These are phyloP conservation scores for Caenorhabditis remanei DNA, from an alignment of 1,140 invertebrate species.

Conservation along the genomic window DNA sequence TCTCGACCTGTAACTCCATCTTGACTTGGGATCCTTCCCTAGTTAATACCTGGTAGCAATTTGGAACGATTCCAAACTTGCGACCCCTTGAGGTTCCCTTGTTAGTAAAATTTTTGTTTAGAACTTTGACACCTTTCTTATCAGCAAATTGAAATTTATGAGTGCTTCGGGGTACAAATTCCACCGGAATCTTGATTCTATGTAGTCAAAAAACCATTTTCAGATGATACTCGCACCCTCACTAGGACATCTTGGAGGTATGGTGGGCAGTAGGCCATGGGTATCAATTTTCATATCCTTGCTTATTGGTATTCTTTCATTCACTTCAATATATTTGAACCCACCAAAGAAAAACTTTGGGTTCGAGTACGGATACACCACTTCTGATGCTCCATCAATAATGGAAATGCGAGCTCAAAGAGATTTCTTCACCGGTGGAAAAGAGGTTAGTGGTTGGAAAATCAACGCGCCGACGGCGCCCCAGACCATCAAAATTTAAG, in stretches of 20 bases:
- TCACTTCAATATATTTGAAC: neutral
- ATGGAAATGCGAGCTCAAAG: conserved; percentile 6
- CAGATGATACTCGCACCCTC: conserved; percentile 44
- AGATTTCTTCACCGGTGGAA: conserved; percentile 34
- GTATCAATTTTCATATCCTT: neutral
- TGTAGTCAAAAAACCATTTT: neutral
- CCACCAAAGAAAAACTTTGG: conserved; percentile 17
- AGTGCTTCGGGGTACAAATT: neutral
- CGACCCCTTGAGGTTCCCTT: too few species aligned
- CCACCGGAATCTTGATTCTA: neutral
- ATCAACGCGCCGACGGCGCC: too few species aligned
- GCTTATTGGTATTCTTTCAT: neutral
- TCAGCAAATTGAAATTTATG: neutral
- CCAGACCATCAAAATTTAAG: too few species aligned
- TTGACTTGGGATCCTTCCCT: too few species aligned
- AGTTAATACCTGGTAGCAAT: too few species aligned
- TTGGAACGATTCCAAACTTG: too few species aligned
- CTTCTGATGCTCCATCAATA: conserved; percentile 4
- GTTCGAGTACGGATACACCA: conserved; percentile 9
- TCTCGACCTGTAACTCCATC: too few species aligned
- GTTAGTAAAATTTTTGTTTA: too few species aligned
- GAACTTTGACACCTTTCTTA: neutral
- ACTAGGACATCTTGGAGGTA: conserved; percentile 31
- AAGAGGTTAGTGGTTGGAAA: neutral
- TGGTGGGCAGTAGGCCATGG: conserved; percentile 34